Evolutionary conservation across 2,888 invertebrate species (phyloP).

Genomic region (Gasteruption jaculator): DNA sequence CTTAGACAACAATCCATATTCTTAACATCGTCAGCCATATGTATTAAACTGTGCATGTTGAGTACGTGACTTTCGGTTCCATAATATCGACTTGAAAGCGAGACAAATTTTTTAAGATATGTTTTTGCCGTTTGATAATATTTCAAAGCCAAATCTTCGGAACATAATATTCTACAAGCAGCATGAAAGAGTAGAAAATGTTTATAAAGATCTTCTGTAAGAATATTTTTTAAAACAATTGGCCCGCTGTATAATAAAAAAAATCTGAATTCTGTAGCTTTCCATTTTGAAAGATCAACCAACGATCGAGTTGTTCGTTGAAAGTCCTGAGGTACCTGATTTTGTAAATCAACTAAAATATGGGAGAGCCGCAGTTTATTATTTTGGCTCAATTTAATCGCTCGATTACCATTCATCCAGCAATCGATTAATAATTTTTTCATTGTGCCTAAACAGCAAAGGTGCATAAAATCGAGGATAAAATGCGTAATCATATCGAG

Average conservation of each 20-base stretch:
- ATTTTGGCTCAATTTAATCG: too few relatives aligned
- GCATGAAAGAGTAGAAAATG: constrained; percentile 13
- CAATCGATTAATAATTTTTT: constrained; percentile 10
- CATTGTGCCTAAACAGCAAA: constrained; percentile 10
- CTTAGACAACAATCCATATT: too few relatives aligned
- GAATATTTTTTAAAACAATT: constrained; percentile 9
- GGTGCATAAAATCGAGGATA: constrained; percentile 18
- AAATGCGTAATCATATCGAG: constrained; percentile 15
- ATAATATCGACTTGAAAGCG: neutral
- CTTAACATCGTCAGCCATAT: too few relatives aligned
- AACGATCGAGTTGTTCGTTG: constrained; percentile 8
- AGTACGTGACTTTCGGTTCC: too few relatives aligned
- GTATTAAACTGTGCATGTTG: too few relatives aligned
- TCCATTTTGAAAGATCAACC: constrained; percentile 4
- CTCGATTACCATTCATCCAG: constrained; percentile 6
- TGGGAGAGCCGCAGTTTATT: too few relatives aligned
- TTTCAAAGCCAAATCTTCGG: neutral
- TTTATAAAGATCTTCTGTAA: constrained; percentile 8
- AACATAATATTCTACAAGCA: constrained; percentile 12
- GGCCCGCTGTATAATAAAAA: constrained; percentile 10
- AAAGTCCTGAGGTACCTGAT: constrained; percentile 10
- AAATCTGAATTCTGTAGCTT: constrained; percentile 8
- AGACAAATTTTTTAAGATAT: constrained; percentile 7
- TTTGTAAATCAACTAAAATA: too few relatives aligned
- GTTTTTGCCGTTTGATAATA: neutral